A percentile compares a stretch with the other conserved stretches of the same genome.
These are phyloP conservation scores for Notarius quadriscutis DNA, from an alignment of 2,113 vertebrate genomes.

Conservation along the genomic window DNA sequence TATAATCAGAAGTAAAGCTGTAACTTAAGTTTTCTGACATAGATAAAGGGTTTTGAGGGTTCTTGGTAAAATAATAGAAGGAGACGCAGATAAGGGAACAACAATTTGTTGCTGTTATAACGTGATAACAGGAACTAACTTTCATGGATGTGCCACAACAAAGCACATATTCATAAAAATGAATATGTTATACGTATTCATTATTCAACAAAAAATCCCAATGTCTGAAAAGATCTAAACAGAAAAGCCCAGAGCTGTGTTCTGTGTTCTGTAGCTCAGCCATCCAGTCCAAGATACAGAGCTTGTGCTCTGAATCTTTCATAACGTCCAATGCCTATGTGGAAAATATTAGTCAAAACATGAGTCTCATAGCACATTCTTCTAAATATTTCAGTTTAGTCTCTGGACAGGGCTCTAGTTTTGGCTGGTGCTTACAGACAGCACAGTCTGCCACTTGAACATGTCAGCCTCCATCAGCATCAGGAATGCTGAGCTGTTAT, in stretches of 20 bases:
- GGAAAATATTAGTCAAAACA: conserved; percentile 13
- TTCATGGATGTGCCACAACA: not conserved
- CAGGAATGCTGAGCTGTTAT: conserved; percentile 16
- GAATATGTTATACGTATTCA: not conserved
- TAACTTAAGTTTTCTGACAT: not conserved
- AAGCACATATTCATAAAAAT: not conserved
- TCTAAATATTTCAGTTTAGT: conserved; percentile 47
- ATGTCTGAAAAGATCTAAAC: conserved; percentile 6
- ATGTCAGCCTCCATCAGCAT: conserved; percentile 38
- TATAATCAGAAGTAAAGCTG: not conserved
- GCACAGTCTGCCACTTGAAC: conserved; percentile 33
- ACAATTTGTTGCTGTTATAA: not conserved
- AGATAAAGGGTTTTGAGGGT: not conserved
- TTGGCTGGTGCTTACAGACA: conserved; percentile 39
- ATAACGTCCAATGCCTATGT: conserved; percentile 13
- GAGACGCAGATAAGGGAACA: too few species aligned
- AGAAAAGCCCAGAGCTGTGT: not conserved
- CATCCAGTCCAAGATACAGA: not conserved
- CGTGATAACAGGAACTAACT: not conserved
- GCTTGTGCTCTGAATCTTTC: conserved; percentile 6
- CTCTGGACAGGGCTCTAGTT: conserved; percentile 16
- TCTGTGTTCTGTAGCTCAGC: not conserved
- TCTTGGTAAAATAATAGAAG: not conserved
- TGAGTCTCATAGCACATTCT: conserved; percentile 9
- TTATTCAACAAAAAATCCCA: not conserved